phyloP scores from a whole-genome alignment of 2,888 invertebrate genomes.

The Pseudococcus viburni region DNA sequence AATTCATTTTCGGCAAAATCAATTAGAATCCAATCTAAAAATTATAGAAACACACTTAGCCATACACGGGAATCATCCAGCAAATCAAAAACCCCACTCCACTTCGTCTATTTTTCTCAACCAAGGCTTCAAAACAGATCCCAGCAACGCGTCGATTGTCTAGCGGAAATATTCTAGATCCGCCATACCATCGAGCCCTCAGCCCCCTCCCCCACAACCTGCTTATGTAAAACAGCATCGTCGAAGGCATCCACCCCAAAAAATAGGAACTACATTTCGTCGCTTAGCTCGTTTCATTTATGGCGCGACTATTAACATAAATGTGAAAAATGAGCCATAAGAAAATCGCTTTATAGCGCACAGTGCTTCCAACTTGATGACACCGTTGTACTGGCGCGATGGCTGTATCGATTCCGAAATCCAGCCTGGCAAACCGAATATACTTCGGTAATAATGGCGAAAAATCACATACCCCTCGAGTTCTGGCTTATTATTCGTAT shows the following conservation, averaged over 20 bases:
- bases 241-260: neutral
- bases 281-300: slow-evolving; percentile 19
- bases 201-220: neutral
- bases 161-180: neutral
- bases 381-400: neutral
- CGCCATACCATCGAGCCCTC: neutral
- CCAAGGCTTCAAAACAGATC: too few species aligned
- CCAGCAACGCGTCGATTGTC: neutral
- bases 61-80: too few species aligned
- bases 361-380: neutral
- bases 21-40: too few species aligned
- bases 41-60: too few species aligned
- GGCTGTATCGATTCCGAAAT: neutral
- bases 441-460: neutral
- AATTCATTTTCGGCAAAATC: too few species aligned
- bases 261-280: slow-evolving; percentile 27
- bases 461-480: neutral
- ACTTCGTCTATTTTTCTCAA: too few species aligned
- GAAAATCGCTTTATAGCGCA: slow-evolving; percentile 31
- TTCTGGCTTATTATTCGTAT: slow-evolving; percentile 7
- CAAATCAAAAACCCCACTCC: too few species aligned
- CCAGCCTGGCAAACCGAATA: neutral
- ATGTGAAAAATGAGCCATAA: slow-evolving; percentile 30
- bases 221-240: neutral
- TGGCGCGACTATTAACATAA: slow-evolving; percentile 26